phyloP scores from a whole-genome alignment of 2,113 vertebrate genomes.

The Gyps fulvus region DNA sequence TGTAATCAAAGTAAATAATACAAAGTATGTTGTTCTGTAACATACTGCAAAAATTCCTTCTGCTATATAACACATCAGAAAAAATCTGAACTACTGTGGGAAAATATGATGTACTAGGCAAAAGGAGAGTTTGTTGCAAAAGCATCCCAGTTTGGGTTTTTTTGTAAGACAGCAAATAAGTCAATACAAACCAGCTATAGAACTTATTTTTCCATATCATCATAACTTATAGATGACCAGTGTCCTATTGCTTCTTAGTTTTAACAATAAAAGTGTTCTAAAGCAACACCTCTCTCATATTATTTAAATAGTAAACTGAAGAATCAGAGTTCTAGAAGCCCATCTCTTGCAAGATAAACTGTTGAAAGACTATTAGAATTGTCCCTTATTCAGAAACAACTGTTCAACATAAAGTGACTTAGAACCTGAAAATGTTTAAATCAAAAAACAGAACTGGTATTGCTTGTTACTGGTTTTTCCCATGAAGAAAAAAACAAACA shows the following conservation, averaged over 20 bases:
- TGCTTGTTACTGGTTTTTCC: not conserved
- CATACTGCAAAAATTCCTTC: not conserved
- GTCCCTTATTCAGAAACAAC: not conserved
- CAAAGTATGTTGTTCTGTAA: not conserved
- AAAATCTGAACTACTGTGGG: not conserved
- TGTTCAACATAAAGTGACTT: not conserved
- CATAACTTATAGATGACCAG: not conserved
- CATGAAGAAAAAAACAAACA: not conserved
- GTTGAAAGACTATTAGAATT: not conserved
- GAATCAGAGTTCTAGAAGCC: not conserved
- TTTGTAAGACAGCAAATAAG: not conserved
- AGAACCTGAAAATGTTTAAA: not conserved
- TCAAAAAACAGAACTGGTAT: not conserved
- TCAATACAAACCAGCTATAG: not conserved
- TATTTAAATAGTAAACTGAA: not conserved
- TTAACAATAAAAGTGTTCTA: not conserved
- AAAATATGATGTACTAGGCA: not conserved
- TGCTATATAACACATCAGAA: not conserved
- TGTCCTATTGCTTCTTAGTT: not conserved
- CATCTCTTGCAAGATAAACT: not conserved
- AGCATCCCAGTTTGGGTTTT: not conserved
- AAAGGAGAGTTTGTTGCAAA: not conserved
- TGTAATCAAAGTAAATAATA: not conserved
- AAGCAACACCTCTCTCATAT: not conserved
- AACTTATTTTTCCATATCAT: not conserved